phyloP scores from a whole-genome alignment of 2,113 vertebrate species.

The Rhagologus leucostigma region DNA sequence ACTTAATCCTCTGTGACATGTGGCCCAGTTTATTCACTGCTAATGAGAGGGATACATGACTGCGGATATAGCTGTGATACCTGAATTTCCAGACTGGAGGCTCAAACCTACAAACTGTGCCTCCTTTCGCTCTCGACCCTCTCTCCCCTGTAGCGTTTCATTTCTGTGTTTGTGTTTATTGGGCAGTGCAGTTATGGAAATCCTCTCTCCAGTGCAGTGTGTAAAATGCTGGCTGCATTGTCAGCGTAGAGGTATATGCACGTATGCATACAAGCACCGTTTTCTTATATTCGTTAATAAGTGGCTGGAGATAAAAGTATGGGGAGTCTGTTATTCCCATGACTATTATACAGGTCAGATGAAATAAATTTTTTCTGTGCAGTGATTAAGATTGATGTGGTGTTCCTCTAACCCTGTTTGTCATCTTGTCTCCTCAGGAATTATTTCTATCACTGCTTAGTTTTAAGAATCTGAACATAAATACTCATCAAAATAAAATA shows the following conservation, averaged over 20 bases:
- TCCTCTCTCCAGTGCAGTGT: not conserved
- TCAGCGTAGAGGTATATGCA: not conserved
- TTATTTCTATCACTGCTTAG: not conserved
- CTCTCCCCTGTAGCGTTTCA: not conserved
- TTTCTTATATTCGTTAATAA: not conserved
- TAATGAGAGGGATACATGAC: not conserved
- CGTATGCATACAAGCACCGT: accelerated
- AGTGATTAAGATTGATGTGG: not conserved
- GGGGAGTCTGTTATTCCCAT: not conserved
- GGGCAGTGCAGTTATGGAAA: not conserved
- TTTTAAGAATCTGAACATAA: not conserved
- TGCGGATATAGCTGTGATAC: not conserved
- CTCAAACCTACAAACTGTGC: not conserved
- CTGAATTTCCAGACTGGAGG: not conserved
- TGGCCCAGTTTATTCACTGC: not conserved
- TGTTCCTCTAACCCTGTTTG: not conserved
- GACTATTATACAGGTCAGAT: not conserved
- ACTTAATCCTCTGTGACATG: constrained; percentile 5
- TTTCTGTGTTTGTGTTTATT: not conserved
- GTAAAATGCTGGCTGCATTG: not conserved
- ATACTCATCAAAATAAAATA: constrained; percentile 26
- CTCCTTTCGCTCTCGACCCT: not conserved
- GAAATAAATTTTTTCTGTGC: not conserved
- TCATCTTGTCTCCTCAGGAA: not conserved
- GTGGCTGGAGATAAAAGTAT: not conserved